Base-by-base conservation (phyloP, 2,888 invertebrate species). In the Pyrgus malvae region DNA sequence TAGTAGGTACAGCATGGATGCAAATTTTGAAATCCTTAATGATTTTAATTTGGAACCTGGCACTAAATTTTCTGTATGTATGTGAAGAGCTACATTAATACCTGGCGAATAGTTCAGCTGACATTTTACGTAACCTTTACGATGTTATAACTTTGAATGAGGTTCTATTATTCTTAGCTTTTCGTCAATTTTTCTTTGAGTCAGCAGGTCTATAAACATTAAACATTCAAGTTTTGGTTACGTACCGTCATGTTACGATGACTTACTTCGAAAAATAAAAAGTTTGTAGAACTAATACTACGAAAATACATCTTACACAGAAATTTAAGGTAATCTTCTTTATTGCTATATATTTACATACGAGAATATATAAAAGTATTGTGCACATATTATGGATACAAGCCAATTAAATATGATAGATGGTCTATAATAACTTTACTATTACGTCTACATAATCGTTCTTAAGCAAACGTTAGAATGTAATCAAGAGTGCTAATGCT, bases 41-140 rank as follows among this genome's bases (percentile, higher is more conserved):
- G 31, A 23, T 53, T 53, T 53, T 53, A 53, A 53, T 38, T 45
- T 45, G 38, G 11, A 17, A 38, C 12, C 8, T 27, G 48, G 8
- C n/a, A 29, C 27, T 19, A 38, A 27, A 38, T 19, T 48, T 3
- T 9, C 11, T 37, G 27, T 42, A 42, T 29, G 37, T 44, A 29
- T 44, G 35, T 35, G 27, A 51, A 37, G 6, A 31, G 7, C 29
- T 37, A 4, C 21, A 45, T 16, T 45, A 45, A 45, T 38, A 6
- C n/a, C 4, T 37, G 9, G 37, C 19, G 44, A 44, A 37, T 44
- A n/a, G 44, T 37, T 37, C 23, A 12, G 19, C 14, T 35, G 35
- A 51, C 42, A 35, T 49, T 49, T 42, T 27, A 23, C 9, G 11
- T 33, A 51, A 51, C 42, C 35, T 42, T 51, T 42, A 16, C 9